Base-by-base conservation (phyloP, 2,113 vertebrate species). In the Cinclus cinclus region DNA sequence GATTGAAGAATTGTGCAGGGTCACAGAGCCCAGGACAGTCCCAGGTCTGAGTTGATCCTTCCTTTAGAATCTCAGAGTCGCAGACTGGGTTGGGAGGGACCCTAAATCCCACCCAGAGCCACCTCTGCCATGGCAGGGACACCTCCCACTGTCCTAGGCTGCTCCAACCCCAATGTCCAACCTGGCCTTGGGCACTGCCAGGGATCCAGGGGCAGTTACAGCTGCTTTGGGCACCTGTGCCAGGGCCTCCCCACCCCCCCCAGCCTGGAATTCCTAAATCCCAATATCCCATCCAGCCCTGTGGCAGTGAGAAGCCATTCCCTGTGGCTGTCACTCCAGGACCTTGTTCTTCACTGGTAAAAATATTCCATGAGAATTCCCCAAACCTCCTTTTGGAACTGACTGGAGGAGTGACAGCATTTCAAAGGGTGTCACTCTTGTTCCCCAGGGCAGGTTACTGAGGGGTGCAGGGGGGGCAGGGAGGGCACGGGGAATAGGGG, bases 71-170 rank as follows among this genome's bases (percentile, higher is more conserved):
- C 22, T 1, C 75, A 80, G 35, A 71, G 39, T 30, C 17, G 1
- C 46, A 25, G 28, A 7, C 1, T 23, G 79, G 4, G 7, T 11
- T 15, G 4, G 33, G 6, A 19, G 4, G n/a, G 30, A 41, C 9
- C 0, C 9, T 0, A 7, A 11, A 55, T 0, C 4, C 3, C n/a
- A 0, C 0, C 53, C 41, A 10, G 4, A 4, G 1, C n/a, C 69
- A n/a, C 1, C 44, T 67, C 37, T 16, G 22, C 50, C 33, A 7
- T 30, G 52, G 77, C 44, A 63, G 75, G 49, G 65, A 55, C 74
- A 10, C 50, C 35, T 73, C 18, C 76, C 76, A 37, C 42, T 24
- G 41, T 5, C 30, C 76, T 67, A 65, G 50, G 17, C 6, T 58
- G 67, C 27, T 53, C 55, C 73, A 4, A 18, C 10, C 53, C 74